A percentile compares a stretch with the other conserved stretches of the same genome.
These are phyloP conservation scores for Galemys pyrenaicus DNA, from an alignment of 2,113 vertebrate genomes.

Conservation along the genomic window DNA sequence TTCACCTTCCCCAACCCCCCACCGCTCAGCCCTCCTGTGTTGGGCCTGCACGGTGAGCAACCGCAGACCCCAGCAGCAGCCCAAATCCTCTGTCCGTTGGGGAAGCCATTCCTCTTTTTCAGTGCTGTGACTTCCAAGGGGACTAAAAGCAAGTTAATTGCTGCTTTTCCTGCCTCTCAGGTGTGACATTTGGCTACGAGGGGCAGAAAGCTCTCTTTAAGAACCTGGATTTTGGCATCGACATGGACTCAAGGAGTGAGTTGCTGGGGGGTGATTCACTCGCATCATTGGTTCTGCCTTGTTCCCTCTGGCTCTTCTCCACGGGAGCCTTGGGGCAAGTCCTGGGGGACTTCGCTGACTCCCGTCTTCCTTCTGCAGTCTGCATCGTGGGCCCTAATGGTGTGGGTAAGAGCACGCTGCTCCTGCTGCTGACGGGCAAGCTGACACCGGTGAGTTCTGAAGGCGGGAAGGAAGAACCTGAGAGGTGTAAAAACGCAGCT, in stretches of 20 bases:
- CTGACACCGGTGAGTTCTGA: conserved; percentile 88
- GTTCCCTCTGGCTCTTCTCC: no score
- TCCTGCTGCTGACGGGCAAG: conserved; percentile 91
- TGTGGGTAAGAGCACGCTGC: conserved; percentile 93
- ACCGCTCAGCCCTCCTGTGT: conserved; percentile 91
- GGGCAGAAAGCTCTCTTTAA: conserved; percentile 90
- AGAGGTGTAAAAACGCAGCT: rapidly evolving
- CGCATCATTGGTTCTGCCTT: no score
- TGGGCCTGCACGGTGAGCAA: conserved; percentile 91
- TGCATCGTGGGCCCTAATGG: conserved; percentile 96
- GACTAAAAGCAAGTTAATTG: neutral
- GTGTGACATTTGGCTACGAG: conserved; percentile 90
- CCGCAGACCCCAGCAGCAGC: rapidly evolving
- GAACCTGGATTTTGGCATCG: conserved; percentile 95
- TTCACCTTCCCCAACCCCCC: conserved; percentile 95
- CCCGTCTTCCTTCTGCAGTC: conserved; percentile 80
- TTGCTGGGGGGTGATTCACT: neutral
- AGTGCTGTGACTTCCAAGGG: neutral
- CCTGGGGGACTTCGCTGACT: neutral
- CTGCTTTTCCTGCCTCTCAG: conserved; percentile 77
- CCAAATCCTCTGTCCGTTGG: neutral
- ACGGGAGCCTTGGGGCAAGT: neutral
- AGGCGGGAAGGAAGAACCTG: rapidly evolving
- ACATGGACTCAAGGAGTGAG: conserved; percentile 95
- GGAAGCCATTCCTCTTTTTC: neutral